Evolutionary conservation across 1,140 invertebrate genomes (phyloP).

Genomic region (Acromyrmex echinatior): DNA sequence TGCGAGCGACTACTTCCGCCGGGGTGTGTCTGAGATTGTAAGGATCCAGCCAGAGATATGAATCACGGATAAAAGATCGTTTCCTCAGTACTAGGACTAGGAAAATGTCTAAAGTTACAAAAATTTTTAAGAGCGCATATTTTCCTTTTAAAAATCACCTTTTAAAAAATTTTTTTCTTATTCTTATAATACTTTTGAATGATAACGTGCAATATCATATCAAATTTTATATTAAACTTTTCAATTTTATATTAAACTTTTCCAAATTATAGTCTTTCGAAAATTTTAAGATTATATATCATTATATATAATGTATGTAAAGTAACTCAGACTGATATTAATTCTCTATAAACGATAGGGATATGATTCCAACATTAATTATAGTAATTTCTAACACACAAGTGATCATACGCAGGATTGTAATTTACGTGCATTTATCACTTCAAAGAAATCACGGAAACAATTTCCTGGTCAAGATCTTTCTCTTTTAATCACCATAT

Average conservation of each 20-base stretch:
- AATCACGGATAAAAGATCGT: constrained; percentile 64
- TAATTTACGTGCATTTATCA: constrained; percentile 29
- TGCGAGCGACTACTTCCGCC: constrained; percentile 74
- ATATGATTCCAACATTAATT: constrained; percentile 44
- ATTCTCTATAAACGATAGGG: not conserved
- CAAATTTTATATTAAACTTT: not conserved
- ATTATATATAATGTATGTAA: not conserved
- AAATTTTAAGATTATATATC: not conserved
- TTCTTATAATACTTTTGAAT: not conserved
- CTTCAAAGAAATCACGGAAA: constrained; percentile 53
- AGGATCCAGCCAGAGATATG: constrained; percentile 68
- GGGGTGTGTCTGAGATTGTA: constrained; percentile 49
- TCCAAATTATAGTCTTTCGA: not conserved
- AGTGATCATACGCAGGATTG: constrained; percentile 35
- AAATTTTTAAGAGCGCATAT: not conserved
- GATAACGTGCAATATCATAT: not conserved
- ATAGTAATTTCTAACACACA: constrained; percentile 21
- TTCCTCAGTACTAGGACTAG: constrained; percentile 46
- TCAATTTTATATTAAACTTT: not conserved
- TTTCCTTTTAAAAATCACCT: not conserved
- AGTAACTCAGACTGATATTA: constrained; percentile 5
- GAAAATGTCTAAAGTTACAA: not conserved
- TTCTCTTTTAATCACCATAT: constrained; percentile 38
- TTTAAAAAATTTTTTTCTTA: not conserved
- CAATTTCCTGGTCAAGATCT: constrained; percentile 50